Evolutionary conservation across 2,797 vertebrate species (phyloP).

Genomic region (Sebastes matsubarae): DNA sequence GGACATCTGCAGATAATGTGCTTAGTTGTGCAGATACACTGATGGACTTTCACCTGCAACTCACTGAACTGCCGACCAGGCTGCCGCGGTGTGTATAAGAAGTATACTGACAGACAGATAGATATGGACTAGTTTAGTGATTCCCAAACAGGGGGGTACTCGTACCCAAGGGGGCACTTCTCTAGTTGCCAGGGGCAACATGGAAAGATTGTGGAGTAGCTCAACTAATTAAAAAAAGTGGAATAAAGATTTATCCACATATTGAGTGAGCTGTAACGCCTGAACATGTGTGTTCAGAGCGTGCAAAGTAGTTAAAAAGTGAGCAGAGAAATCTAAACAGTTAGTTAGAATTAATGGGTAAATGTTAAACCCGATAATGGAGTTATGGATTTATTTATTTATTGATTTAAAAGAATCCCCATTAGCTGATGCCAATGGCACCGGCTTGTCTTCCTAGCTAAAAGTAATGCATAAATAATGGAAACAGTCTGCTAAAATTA

Average conservation of each 20-base stretch:
- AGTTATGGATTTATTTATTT: neutral
- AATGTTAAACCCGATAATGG: neutral
- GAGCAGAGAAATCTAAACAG: neutral
- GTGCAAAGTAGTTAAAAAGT: neutral
- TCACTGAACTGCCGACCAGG: neutral
- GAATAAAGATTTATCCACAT: neutral
- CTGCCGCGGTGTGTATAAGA: neutral
- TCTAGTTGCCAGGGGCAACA: neutral
- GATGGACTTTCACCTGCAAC: conserved; percentile 5
- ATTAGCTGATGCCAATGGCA: too few relatives aligned
- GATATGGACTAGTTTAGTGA: neutral
- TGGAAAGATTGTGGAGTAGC: neutral
- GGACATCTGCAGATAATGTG: conserved; percentile 18
- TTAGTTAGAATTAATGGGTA: neutral
- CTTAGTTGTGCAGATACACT: conserved; percentile 3
- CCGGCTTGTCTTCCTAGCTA: neutral
- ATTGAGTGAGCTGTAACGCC: neutral
- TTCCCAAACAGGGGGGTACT: neutral
- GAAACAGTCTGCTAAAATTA: neutral
- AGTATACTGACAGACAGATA: neutral
- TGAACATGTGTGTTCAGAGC: neutral
- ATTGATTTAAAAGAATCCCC: too few relatives aligned
- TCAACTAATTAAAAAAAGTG: neutral
- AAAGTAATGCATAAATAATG: neutral
- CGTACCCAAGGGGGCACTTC: neutral